phyloP scores from a whole-genome alignment of 2,113 vertebrate genomes.

The Brachyhypopomus gauderio region DNA sequence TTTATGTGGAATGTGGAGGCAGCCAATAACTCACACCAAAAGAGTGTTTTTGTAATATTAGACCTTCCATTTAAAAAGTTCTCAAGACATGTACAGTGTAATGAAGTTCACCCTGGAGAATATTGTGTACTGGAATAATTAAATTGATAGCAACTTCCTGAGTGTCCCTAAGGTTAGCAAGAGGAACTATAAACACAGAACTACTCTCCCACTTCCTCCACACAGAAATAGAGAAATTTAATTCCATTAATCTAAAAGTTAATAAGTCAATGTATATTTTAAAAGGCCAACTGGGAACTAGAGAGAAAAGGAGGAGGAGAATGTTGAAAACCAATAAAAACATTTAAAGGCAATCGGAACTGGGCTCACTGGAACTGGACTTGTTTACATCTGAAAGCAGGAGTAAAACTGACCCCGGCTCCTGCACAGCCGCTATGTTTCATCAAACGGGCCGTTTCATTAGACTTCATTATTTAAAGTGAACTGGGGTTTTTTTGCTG shows the following conservation, averaged over 20 bases:
- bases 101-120: background rate
- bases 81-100: slow-evolving; percentile 17
- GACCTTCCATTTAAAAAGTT: background rate
- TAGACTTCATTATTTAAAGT: background rate
- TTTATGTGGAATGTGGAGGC: slow-evolving; percentile 13
- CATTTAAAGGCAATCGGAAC: background rate
- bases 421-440: background rate
- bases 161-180: slow-evolving; percentile 11
- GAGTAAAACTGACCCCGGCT: background rate
- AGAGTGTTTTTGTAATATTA: background rate
- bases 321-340: background rate
- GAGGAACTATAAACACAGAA: slow-evolving; percentile 3
- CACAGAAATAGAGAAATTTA: slow-evolving; percentile 36
- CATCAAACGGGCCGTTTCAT: background rate
- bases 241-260: slow-evolving; percentile 33
- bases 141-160: slow-evolving; percentile 31
- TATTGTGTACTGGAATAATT: slow-evolving; percentile 5
- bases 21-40: background rate
- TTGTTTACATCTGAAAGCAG: slow-evolving; percentile 12
- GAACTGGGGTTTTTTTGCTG: background rate
- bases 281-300: background rate
- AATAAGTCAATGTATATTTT: slow-evolving; percentile 36
- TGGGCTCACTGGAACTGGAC: background rate
- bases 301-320: background rate
- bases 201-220: slow-evolving; percentile 16